Base-by-base conservation (phyloP, 2,113 vertebrate genomes). In the Mystacornis crossleyi region DNA sequence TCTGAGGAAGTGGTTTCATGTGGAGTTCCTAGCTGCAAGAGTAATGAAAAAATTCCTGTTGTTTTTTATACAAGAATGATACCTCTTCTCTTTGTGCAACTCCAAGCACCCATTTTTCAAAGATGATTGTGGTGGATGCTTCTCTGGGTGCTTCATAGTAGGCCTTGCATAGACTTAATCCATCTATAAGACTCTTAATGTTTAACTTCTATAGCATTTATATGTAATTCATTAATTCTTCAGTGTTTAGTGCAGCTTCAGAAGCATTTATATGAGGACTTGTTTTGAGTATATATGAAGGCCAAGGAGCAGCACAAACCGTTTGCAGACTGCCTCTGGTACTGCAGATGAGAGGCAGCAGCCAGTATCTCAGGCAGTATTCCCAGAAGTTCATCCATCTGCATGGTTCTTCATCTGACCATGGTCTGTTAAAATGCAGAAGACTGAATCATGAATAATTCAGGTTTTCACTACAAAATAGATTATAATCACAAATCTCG, bases 401-500 rank as follows among this genome's bases (percentile, higher is more conserved):
- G 40, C 42, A 25, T 60, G 26, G 18, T 65, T 81, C 58, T 74
- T 81, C 60, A 38, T 34, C 43, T 81, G 64, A 29, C 79, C 26
- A 7, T 23, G 24, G 19, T 78, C 80, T 66, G 34, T 58, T 92
- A 43, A 78, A 89, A 81, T 55, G 40, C 45, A 69, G 42, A 55
- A 78, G 23, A 10, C 33, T 60, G 53, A 82, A 70, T 80, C 14
- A 70, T 55, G 36, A 82, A 58, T 74, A 86, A 89, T 86, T 77
- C 74, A 90, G 23, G 6, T 10, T 62, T 86, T 90, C 14, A 36
- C 18, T 86, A 38, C 40, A 71, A 36, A 74, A 57, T 31, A 86
- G 8, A 43, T 55, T 43, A 31, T 64, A 47, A 86, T 66, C 64
- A 85, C 74, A 83, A 60, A 88, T 91, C 71, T 95, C 60, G 70